These are phyloP conservation scores for Tapera naevia DNA, from an alignment of 2,797 vertebrate genomes.

Conservation along the genomic window DNA sequence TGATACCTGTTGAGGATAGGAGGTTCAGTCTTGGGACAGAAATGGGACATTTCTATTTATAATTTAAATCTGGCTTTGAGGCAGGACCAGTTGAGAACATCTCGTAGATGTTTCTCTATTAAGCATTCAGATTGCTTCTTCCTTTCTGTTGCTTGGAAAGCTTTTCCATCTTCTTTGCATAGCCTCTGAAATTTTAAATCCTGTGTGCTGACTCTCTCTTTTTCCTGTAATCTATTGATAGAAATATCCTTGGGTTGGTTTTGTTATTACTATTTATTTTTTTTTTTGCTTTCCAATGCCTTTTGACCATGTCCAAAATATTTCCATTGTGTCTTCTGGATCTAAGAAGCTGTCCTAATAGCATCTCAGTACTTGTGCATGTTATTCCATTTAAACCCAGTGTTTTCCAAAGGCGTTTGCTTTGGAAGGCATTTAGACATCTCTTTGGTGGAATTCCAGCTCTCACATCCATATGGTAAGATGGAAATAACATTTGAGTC, in stretches of 20 bases:
- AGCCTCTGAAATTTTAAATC: not conserved
- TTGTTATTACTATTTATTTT: not conserved
- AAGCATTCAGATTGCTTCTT: not conserved
- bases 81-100: not conserved
- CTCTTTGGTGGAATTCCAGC: slow-evolving; percentile 59
- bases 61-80: not conserved
- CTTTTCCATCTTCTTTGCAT: not conserved
- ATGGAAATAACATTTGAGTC: slow-evolving; percentile 51
- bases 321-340: not conserved
- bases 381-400: slow-evolving; percentile 23
- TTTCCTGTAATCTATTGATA: not conserved
- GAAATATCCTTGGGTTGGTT: not conserved
- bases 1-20: not conserved
- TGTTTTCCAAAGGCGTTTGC: slow-evolving; percentile 46
- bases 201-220: not conserved
- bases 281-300: not conserved
- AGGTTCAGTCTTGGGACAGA: not conserved
- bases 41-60: not conserved
- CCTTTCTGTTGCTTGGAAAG: not conserved
- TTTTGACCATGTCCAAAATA: not conserved
- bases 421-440: slow-evolving; percentile 63
- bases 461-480: slow-evolving; percentile 49
- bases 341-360: not conserved
- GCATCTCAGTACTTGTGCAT: not conserved
- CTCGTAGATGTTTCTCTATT: not conserved